Percentiles rank a stretch among this genome's conserved stretches.
phyloP scores from a whole-genome alignment of 2,888 invertebrate species.

The Lacanobia oleracea region DNA sequence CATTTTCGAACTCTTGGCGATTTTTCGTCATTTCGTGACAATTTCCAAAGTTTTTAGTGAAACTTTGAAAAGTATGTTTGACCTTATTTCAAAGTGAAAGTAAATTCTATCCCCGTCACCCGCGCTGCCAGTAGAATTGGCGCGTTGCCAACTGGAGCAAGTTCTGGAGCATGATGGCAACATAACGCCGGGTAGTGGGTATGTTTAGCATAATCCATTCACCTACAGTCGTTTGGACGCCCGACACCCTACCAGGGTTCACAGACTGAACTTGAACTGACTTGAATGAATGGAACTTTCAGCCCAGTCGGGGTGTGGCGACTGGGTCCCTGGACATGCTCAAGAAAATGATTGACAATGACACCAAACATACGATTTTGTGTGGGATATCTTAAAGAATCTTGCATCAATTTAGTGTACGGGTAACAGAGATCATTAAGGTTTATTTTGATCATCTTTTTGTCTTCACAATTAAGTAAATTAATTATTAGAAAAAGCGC shows the following conservation, averaged over 20 bases:
- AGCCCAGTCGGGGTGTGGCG: too few species aligned
- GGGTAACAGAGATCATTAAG: not conserved
- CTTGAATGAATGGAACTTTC: too few species aligned
- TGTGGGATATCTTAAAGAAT: not conserved
- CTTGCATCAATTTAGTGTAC: not conserved
- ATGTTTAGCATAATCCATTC: not conserved
- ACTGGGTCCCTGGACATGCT: not conserved
- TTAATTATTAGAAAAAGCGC: not conserved
- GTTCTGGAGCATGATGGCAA: not conserved
- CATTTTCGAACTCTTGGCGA: too few species aligned
- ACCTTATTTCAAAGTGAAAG: not conserved
- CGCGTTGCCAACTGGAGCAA: conserved; percentile 5
- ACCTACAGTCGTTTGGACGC: not conserved
- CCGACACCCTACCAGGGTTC: not conserved
- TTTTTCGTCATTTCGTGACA: too few species aligned
- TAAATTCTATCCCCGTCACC: not conserved
- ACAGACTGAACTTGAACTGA: not conserved
- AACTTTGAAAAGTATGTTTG: not conserved
- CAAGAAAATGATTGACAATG: not conserved
- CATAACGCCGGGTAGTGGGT: not conserved
- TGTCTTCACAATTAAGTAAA: not conserved
- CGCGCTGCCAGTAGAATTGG: not conserved
- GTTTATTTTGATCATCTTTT: not conserved
- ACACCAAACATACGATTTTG: not conserved
- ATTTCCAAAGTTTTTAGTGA: not conserved